phyloP scores from a whole-genome alignment of 2,797 vertebrate genomes.

The Capromys pilorides region DNA sequence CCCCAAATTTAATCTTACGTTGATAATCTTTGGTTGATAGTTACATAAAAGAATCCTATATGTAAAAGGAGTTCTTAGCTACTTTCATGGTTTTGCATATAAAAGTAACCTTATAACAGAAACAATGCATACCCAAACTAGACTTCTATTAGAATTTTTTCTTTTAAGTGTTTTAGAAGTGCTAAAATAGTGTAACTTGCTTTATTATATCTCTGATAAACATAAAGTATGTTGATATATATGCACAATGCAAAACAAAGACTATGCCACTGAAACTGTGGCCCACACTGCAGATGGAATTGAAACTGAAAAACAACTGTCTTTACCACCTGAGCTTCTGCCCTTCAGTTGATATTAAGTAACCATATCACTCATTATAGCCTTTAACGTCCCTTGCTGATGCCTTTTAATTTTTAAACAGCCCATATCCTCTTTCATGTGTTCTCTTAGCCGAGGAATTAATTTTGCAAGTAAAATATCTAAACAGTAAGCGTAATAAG shows the following conservation, averaged over 20 bases:
- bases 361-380: conserved; percentile 81
- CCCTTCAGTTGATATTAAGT: conserved; percentile 78
- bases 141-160: conserved; percentile 7
- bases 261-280: neutral
- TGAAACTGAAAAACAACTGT: conserved; percentile 13
- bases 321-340: conserved; percentile 65
- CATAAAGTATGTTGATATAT: neutral
- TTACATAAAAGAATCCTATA: neutral
- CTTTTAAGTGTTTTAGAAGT: conserved; percentile 27
- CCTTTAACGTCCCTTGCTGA: conserved; percentile 84
- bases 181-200: neutral
- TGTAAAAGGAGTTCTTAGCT: neutral
- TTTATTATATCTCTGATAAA: neutral
- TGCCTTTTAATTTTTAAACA: conserved; percentile 87
- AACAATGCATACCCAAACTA: neutral
- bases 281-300: neutral
- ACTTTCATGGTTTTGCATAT: conserved; percentile 19
- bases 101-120: conserved; percentile 2
- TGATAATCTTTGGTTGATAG: conserved; percentile 22
- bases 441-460: conserved; percentile 86
- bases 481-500: conserved; percentile 95
- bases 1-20: conserved; percentile 21
- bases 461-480: conserved; percentile 91
- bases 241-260: conserved; percentile 38
- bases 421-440: conserved; percentile 85